These are phyloP conservation scores for Mantis religiosa DNA, from an alignment of 2,888 invertebrate genomes.

Conservation along the genomic window DNA sequence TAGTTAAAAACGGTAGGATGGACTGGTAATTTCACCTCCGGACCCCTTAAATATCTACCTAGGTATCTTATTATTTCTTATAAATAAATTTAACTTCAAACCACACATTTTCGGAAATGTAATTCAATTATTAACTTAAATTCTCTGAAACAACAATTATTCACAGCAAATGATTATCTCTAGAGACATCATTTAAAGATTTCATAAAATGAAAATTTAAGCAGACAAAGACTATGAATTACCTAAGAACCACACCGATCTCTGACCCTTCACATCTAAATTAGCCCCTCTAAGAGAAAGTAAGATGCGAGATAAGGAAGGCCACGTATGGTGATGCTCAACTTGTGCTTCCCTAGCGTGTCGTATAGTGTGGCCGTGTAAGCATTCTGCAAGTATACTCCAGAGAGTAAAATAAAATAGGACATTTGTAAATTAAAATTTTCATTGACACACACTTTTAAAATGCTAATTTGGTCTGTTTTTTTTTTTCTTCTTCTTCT, in stretches of 20 bases:
- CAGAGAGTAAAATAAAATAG: background rate
- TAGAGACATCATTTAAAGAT: background rate
- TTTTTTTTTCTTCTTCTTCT: no score
- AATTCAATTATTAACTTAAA: no score
- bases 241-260: background rate
- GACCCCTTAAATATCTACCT: no score
- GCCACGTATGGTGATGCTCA: background rate
- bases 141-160: background rate
- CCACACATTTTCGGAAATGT: no score
- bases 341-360: background rate
- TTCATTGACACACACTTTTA: background rate
- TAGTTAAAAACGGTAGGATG: no score
- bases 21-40: no score
- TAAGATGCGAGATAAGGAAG: background rate
- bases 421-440: background rate
- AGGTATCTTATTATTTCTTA: no score
- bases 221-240: background rate
- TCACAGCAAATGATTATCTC: background rate
- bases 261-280: background rate
- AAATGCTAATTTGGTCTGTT: no score
- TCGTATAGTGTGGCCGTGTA: background rate
- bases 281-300: background rate
- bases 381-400: background rate
- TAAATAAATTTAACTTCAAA: no score
- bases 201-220: no score